Percentiles rank a stretch among this genome's conserved stretches.
Conservation (phyloP, 2,113 vertebrate genomes). For the Phycodurus eques region DNA sequence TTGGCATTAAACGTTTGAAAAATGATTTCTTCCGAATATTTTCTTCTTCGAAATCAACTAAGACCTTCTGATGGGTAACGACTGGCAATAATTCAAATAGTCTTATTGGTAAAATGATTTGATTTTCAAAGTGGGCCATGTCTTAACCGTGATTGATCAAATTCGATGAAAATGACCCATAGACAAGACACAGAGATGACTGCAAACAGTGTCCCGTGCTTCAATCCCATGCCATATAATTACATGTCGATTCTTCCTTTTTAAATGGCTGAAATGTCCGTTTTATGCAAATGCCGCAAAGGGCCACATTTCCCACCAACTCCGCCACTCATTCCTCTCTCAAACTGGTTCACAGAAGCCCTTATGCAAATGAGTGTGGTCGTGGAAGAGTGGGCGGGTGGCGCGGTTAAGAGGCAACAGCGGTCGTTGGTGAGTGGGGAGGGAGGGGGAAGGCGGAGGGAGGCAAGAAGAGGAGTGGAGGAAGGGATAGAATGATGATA, state of each 20-base stretch:
- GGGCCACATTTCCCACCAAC: slow-evolving; percentile 25
- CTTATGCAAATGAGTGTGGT: slow-evolving; percentile 39
- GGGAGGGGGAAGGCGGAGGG: background rate
- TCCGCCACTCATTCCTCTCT: slow-evolving; percentile 21
- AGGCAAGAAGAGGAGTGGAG: background rate
- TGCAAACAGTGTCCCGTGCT: background rate
- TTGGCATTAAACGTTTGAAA: too few species aligned
- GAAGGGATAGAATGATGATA: slow-evolving; percentile 37
- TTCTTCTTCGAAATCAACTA: too few species aligned
- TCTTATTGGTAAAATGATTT: too few species aligned
- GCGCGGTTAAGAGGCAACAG: slow-evolving; percentile 28
- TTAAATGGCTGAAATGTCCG: background rate
- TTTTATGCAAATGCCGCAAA: background rate
- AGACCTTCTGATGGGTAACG: too few species aligned
- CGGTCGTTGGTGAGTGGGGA: slow-evolving; percentile 8
- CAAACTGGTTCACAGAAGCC: slow-evolving; percentile 31
- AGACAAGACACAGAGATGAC: background rate
- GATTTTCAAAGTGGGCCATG: too few species aligned
- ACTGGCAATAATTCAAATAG: too few species aligned
- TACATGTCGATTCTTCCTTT: background rate
- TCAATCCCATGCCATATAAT: background rate
- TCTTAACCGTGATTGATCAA: too few species aligned
- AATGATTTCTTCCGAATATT: too few species aligned
- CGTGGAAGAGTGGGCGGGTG: slow-evolving; percentile 1
- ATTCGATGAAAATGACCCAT: too few species aligned